Conservation (phyloP, 2,888 invertebrate genomes). For the Aphodius granarius region DNA sequence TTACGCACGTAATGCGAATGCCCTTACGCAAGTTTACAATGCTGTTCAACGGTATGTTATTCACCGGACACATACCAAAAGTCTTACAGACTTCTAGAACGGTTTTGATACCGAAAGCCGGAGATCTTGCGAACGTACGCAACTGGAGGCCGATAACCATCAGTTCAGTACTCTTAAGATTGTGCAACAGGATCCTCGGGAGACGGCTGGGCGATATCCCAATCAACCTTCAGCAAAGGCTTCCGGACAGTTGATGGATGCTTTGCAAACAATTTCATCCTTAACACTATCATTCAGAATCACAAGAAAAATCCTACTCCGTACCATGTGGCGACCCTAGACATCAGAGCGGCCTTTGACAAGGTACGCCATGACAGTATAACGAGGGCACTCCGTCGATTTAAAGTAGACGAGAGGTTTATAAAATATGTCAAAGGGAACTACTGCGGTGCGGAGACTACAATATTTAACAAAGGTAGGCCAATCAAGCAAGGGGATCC, state of each 20-base stretch:
- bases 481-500: constrained; percentile 28
- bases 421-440: too few species aligned
- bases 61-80: constrained; percentile 17
- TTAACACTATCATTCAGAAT: constrained; percentile 14
- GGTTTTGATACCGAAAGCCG: constrained; percentile 25
- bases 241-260: constrained; percentile 23
- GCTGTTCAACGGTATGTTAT: constrained; percentile 24
- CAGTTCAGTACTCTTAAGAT: constrained; percentile 22
- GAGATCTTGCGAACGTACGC: neutral
- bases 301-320: neutral
- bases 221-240: neutral
- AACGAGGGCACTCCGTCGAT: neutral
- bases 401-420: neutral
- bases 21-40: constrained; percentile 8
- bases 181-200: constrained; percentile 26
- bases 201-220: constrained; percentile 18
- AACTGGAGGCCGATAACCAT: constrained; percentile 34
- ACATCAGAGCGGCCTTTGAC: neutral
- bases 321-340: neutral
- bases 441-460: too few species aligned
- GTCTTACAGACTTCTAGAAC: constrained; percentile 17
- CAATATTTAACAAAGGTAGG: neutral
- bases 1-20: neutral
- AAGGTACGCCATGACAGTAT: neutral
- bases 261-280: constrained; percentile 23